Evolutionary conservation across 2,113 vertebrate genomes (phyloP).

Genomic region (Panthera leo): DNA sequence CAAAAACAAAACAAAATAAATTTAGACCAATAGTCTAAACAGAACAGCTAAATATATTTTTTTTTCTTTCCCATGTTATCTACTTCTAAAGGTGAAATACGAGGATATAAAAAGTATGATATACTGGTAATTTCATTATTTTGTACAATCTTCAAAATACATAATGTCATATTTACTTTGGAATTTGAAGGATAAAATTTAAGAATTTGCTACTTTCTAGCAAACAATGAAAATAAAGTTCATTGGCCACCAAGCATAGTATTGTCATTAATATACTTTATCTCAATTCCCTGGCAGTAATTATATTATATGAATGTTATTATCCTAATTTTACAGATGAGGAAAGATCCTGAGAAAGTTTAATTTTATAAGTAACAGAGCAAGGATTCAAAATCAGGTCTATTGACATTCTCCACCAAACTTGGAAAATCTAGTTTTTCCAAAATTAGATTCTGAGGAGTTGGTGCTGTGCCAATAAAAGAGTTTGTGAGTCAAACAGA

Average conservation of each 20-base stretch:
- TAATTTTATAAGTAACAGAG: neutral
- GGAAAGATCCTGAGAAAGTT: neutral
- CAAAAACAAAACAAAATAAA: neutral
- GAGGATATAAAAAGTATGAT: neutral
- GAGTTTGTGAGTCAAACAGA: neutral
- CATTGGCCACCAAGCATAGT: neutral
- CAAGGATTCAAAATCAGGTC: neutral
- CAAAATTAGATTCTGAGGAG: neutral
- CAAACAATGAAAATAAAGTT: slow-evolving; percentile 5
- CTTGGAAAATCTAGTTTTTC: neutral
- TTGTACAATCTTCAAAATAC: neutral
- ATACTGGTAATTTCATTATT: neutral
- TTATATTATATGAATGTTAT: neutral
- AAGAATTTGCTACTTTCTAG: neutral
- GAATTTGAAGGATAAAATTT: slow-evolving; percentile 2
- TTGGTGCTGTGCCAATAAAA: neutral
- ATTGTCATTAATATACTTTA: neutral
- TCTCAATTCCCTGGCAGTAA: neutral
- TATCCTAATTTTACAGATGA: slow-evolving; percentile 30
- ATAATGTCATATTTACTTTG: neutral
- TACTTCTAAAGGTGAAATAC: neutral
- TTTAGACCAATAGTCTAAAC: neutral
- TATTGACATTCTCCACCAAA: neutral
- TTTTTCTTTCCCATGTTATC: neutral
- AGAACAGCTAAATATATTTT: neutral